Percentiles rank a stretch among this genome's conserved stretches.
phyloP scores from a whole-genome alignment of 2,797 vertebrate species.

The Erethizon dorsatum region DNA sequence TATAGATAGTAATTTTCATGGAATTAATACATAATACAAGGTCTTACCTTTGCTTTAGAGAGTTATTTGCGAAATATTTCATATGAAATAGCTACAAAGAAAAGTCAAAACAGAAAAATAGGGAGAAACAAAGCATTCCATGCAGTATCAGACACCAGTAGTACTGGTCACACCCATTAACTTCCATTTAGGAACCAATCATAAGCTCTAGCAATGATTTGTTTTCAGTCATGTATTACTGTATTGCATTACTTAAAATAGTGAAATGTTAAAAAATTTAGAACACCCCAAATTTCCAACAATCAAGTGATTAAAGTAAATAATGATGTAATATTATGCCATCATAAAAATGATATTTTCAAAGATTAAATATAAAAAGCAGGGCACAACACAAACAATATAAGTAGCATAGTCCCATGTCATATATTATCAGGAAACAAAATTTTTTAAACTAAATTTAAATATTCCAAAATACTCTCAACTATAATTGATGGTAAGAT shows the following conservation, averaged over 20 bases:
- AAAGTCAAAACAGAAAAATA: constrained; percentile 49
- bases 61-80: constrained; percentile 69
- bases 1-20: constrained; percentile 66
- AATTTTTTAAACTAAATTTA: background rate
- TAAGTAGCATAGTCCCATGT: background rate
- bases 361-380: constrained; percentile 20
- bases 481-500: background rate
- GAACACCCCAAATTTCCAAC: constrained; percentile 6
- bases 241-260: constrained; percentile 6
- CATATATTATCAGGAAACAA: background rate
- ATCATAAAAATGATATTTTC: background rate
- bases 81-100: constrained; percentile 64
- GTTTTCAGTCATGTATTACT: background rate
- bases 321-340: background rate
- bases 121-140: constrained; percentile 7
- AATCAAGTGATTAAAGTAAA: constrained; percentile 29
- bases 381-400: background rate
- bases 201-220: constrained; percentile 29
- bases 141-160: background rate
- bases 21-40: constrained; percentile 59
- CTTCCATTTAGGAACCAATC: constrained; percentile 2
- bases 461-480: background rate
- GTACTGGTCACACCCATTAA: background rate
- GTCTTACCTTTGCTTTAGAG: constrained; percentile 59
- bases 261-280: background rate